Evolutionary conservation across 1,140 invertebrate genomes (phyloP), one percentile per base, ranked within the genome.

Genomic region (Leptoteleia sp.): DNA sequence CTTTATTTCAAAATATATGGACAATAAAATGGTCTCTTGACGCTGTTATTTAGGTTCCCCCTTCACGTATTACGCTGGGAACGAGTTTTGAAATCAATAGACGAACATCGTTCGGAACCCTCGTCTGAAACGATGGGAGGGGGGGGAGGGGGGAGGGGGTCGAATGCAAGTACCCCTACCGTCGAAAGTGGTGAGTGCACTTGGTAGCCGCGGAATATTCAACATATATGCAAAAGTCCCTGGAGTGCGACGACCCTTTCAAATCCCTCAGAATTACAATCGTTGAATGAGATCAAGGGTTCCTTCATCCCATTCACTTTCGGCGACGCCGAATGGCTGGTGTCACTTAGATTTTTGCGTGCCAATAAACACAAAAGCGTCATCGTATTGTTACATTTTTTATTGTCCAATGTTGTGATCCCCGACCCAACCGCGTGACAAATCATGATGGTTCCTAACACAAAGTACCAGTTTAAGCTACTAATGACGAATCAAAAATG

Each of bases 81-180:
- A 82, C 67, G 76, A 50, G 70, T 73, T 68, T 85, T 50, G 81
- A 83, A 87, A 87, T 86, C 85, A 82, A 87, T 87, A 86, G 77
- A 50, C 52, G 72, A 76, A 50, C 65, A 70, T 76, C 72, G 52
- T 48, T 61, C 25, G 62, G 40, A 65, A 38, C 75, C 59, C 70
- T 76, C 29, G 54, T 33, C 35, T 61, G 40, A 48, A 52, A 48
- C 59, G 33, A 68, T 12, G 16, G 16, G 25, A 79, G 76, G 68
- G 37, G 71, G n/a, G n/a, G n/a, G n/a, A n/a, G n/a, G n/a, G n/a
- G n/a, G 8, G 7, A 13, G 71, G 71, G 65, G 61, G 22, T 25
- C 6, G 6, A 25, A 68, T 55, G 42, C 43, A 61, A 78, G 38
- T 54, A 47, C 73, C 71, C 68, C 50, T 76, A 12, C 12, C 54